Percentiles rank a stretch among this genome's conserved stretches.
phyloP scores from a whole-genome alignment of 2,797 vertebrate species.

The Scleropages formosus region DNA sequence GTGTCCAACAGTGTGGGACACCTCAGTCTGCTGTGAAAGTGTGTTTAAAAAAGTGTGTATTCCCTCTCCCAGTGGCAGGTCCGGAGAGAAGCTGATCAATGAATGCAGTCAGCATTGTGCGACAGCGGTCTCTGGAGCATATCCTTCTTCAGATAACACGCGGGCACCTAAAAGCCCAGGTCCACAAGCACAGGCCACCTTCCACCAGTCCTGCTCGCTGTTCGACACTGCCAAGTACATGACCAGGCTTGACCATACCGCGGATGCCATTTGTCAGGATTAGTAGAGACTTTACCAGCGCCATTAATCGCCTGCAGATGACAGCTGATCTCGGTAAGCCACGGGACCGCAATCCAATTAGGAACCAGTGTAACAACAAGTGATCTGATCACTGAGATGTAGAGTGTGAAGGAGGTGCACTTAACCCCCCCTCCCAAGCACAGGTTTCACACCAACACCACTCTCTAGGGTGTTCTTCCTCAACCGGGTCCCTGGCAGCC shows the following conservation, averaged over 20 bases:
- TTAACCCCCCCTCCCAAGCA: too few species aligned
- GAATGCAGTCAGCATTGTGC: too few species aligned
- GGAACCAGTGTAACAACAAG: background rate
- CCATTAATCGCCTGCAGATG: slow-evolving; percentile 15
- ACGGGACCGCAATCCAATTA: slow-evolving; percentile 1
- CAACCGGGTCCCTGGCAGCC: too few species aligned
- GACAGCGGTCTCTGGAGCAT: too few species aligned
- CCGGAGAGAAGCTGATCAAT: background rate
- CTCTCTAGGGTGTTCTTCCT: background rate
- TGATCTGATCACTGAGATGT: slow-evolving; percentile 4
- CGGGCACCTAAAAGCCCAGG: too few species aligned
- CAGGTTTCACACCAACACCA: background rate
- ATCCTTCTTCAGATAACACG: too few species aligned
- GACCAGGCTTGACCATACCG: too few species aligned
- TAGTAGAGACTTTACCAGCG: too few species aligned
- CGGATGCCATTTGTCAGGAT: background rate
- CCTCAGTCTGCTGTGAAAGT: background rate
- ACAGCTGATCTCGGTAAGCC: slow-evolving; percentile 12
- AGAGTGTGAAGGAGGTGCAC: too few species aligned
- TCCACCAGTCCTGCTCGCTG: too few species aligned
- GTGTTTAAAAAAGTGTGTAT: background rate
- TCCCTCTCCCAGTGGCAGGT: background rate
- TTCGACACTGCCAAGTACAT: too few species aligned
- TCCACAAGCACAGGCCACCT: too few species aligned
- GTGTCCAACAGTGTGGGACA: background rate